These are phyloP conservation scores for Porites australiensis DNA, from an alignment of 64 coral and sea anemone genomes.

Conservation along the genomic window DNA sequence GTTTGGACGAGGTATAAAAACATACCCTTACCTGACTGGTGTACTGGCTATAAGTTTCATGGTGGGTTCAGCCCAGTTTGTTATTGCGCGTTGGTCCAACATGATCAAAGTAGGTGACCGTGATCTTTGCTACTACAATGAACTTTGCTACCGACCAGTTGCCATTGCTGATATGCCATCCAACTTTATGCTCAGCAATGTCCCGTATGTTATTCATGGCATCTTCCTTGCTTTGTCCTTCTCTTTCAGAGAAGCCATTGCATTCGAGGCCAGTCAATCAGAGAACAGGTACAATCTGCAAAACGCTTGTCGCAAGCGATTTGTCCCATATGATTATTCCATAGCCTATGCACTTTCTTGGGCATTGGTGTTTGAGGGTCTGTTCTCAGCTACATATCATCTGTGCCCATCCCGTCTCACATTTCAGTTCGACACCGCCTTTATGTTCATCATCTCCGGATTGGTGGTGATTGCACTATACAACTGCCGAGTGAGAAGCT, in stretches of 20 bases:
- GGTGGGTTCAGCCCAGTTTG: slow-evolving; percentile 94
- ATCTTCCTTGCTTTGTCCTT: slow-evolving; percentile 66
- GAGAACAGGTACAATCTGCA: not conserved
- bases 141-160: slow-evolving; percentile 91
- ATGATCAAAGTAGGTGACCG: slow-evolving; percentile 86
- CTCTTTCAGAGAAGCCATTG: slow-evolving; percentile 83
- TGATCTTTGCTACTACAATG: slow-evolving; percentile 92
- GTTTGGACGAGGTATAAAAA: slow-evolving; percentile 86
- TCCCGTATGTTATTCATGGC: slow-evolving; percentile 85
- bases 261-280: slow-evolving; percentile 2
- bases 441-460: slow-evolving; percentile 94
- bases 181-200: slow-evolving; percentile 91
- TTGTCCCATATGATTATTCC: slow-evolving; percentile 81
- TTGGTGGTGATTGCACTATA: slow-evolving; percentile 80
- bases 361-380: slow-evolving; percentile 85
- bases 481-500: slow-evolving; percentile 65
- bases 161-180: slow-evolving; percentile 89
- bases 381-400: slow-evolving; percentile 93
- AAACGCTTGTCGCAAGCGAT: not conserved
- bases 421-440: slow-evolving; percentile 95
- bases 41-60: slow-evolving; percentile 81
- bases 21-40: slow-evolving; percentile 82
- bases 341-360: slow-evolving; percentile 85
- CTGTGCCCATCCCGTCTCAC: slow-evolving; percentile 89
- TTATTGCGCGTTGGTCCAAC: slow-evolving; percentile 86